Evolutionary conservation across 2,888 invertebrate species (phyloP), one percentile per base, ranked within the genome.

Genomic region (Endotricha flammealis): DNA sequence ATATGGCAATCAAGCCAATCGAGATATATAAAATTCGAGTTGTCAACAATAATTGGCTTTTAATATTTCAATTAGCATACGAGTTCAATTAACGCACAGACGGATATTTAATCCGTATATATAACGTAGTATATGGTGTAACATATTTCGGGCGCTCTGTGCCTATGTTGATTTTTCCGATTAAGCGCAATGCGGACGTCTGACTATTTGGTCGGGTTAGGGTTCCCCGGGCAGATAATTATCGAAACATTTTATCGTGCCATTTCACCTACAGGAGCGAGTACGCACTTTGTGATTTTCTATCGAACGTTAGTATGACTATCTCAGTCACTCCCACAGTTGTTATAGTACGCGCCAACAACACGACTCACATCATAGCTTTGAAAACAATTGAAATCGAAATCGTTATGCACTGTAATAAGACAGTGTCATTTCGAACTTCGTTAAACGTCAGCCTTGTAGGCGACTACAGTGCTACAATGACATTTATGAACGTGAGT

Each of bases 91-190:
- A 33, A 10, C 12, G 27, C 27, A 34, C 13, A n/a, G 10, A 34
- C 27, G 25, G 6, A 5, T n/a, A 12, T 14, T 24, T 24, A 9
- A 6, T 5, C 11, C 9, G 1, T 32, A 10, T 27, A 16, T 33
- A 16, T 28, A 29, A 17, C n/a, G 17, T 28, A 12, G 8, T 34
- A 27, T 27, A 27, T 7, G 12, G 12, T 7, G 7, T n/a, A 4
- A 27, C 12, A 2, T 6, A 12, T 27, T 27, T 27, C 12, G 22
- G 22, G 12, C 29, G 35, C 29, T 35, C 51, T 50, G 44, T 27
- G 39, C 42, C 48, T 55, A 53, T 79, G 80, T 80, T 77, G 77
- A 74, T 80, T 79, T 78, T 76, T 57, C 66, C 63, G 73, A 78
- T 79, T 74, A 78, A 75, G 64, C 75, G 68, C 76, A 75, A 64